A percentile compares a stretch with the other conserved stretches of the same genome.
Evolutionary conservation across 1,140 invertebrate genomes (phyloP).

Genomic region (Thrips palmi): DNA sequence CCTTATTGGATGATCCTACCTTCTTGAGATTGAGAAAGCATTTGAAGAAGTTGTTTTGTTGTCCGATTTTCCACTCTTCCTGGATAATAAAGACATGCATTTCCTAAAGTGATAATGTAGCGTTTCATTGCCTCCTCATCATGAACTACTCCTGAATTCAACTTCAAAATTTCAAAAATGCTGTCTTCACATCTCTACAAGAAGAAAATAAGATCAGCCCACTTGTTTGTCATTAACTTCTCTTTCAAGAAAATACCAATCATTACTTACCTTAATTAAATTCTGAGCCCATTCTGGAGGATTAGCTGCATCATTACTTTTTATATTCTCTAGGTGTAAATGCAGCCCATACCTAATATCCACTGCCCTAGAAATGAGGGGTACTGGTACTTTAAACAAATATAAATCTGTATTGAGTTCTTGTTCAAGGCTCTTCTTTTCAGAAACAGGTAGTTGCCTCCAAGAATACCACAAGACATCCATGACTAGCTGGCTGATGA

Average conservation of each 20-base stretch:
- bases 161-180: constrained; percentile 1
- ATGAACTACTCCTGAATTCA: constrained; percentile 2
- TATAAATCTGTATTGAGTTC: constrained; percentile 6
- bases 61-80: too few relatives aligned
- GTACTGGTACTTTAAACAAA: constrained; percentile 11
- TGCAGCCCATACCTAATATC: constrained; percentile 12
- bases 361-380: constrained; percentile 11
- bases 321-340: background rate
- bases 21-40: too few relatives aligned
- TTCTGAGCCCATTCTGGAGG: constrained; percentile 11
- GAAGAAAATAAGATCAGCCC: background rate
- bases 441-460: constrained; percentile 3
- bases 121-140: constrained; percentile 11
- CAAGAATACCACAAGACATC: constrained; percentile 13
- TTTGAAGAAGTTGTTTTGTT: too few relatives aligned
- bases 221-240: background rate
- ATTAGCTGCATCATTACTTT: too few relatives aligned
- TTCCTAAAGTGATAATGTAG: constrained; percentile 22
- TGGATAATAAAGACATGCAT: too few relatives aligned
- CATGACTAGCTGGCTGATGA: constrained; percentile 13
- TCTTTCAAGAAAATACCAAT: too few relatives aligned
- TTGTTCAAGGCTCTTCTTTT: constrained; percentile 7
- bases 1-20: too few relatives aligned
- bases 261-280: constrained; percentile 11
- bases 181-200: constrained; percentile 4